Conservation (phyloP, 2,113 vertebrate genomes). For the Piprites chloris region DNA sequence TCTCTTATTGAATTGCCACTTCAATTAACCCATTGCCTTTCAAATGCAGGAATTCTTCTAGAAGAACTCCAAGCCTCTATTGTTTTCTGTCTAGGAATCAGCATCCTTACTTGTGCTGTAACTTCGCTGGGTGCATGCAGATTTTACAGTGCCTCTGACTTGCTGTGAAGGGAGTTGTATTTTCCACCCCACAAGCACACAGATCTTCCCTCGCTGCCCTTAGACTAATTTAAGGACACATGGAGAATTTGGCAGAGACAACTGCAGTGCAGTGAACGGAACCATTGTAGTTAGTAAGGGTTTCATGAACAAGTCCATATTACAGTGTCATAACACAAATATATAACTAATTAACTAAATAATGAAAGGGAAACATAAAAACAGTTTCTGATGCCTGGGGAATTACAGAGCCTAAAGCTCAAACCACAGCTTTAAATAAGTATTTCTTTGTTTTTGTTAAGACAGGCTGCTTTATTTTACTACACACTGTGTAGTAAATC, state of each 20-base stretch:
- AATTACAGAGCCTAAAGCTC: constrained; percentile 1
- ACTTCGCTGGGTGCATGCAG: neutral
- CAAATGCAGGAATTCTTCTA: neutral
- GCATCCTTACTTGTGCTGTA: neutral
- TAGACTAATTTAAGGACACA: neutral
- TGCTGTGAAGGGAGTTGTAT: neutral
- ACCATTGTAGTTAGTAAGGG: neutral
- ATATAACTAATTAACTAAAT: constrained; percentile 45
- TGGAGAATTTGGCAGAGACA: constrained; percentile 7
- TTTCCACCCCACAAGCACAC: neutral
- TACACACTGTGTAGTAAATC: constrained; percentile 48
- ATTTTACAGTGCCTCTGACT: neutral
- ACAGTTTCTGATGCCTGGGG: neutral
- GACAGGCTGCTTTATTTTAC: constrained; percentile 38
- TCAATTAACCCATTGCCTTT: neutral
- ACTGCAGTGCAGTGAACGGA: neutral
- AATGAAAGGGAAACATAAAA: constrained; percentile 11
- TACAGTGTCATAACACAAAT: constrained; percentile 26
- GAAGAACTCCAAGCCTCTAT: neutral
- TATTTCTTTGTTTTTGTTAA: constrained; percentile 15
- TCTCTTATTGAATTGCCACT: neutral
- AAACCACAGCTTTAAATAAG: neutral
- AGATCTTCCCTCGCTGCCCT: neutral
- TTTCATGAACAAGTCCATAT: neutral
- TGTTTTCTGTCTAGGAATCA: neutral